Conservation (phyloP, 2,888 invertebrate genomes). For the Campoletis raptor region DNA sequence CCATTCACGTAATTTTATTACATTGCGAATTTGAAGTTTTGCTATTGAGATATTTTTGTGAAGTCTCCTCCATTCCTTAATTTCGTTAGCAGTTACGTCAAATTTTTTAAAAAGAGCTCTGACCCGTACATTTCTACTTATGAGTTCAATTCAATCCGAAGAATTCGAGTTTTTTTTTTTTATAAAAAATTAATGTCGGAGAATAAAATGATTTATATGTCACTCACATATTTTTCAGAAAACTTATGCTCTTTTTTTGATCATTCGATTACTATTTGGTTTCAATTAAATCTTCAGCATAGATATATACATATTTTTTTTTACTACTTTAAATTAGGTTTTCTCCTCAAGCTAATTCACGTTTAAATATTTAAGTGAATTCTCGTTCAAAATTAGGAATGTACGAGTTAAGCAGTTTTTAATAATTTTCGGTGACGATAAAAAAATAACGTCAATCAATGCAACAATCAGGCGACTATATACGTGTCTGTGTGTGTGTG, state of each 20-base stretch:
- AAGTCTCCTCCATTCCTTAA: not conserved
- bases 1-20: not conserved
- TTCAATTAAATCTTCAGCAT: too few relatives aligned
- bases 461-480: not conserved
- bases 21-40: not conserved
- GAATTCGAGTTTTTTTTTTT: not conserved
- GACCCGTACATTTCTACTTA: not conserved
- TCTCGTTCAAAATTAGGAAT: not conserved
- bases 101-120: not conserved
- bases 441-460: constrained; percentile 34
- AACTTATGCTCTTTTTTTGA: not conserved
- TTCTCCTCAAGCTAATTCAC: not conserved
- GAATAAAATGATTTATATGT: not conserved
- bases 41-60: not conserved
- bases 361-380: not conserved
- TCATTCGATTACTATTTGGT: too few relatives aligned
- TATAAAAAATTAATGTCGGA: not conserved
- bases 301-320: too few relatives aligned
- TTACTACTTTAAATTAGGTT: not conserved
- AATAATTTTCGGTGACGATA: not conserved
- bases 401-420: not conserved
- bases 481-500: not conserved
- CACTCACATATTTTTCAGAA: not conserved
- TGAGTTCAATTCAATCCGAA: not conserved
- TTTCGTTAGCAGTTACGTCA: not conserved